phyloP scores from a whole-genome alignment of 37 sponge, comb jelly and placozoan genomes.

The Dysidea cf. avara region DNA sequence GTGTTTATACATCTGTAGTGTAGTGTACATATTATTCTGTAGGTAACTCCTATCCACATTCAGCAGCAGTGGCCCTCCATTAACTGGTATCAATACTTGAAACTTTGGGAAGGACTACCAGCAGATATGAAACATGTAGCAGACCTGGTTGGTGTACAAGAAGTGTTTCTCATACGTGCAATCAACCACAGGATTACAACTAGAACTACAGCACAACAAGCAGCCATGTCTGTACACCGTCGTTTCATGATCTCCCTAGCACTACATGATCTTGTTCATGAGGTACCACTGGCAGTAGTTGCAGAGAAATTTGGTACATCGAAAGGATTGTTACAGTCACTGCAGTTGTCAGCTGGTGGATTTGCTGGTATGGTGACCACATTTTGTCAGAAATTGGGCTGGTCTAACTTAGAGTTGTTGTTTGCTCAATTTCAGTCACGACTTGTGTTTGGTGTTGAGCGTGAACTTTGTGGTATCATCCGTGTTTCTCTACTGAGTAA shows the following conservation, averaged over 20 bases:
- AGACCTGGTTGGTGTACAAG: slow-evolving; percentile 82
- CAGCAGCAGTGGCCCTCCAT: slow-evolving; percentile 87
- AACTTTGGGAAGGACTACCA: slow-evolving; percentile 77
- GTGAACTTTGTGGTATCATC: slow-evolving; percentile 92
- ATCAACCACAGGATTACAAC: slow-evolving; percentile 56
- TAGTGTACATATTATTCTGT: slow-evolving; percentile 1
- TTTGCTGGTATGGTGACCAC: slow-evolving; percentile 98
- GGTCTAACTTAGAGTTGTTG: slow-evolving; percentile 87
- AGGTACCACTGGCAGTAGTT: slow-evolving; percentile 74
- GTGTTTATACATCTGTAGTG: no score
- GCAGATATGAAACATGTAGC: slow-evolving; percentile 84
- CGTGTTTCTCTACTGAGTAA: slow-evolving; percentile 85
- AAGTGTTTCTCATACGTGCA: slow-evolving; percentile 81
- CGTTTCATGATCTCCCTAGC: slow-evolving; percentile 92
- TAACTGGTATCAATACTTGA: slow-evolving; percentile 88
- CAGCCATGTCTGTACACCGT: slow-evolving; percentile 57
- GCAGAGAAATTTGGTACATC: slow-evolving; percentile 75
- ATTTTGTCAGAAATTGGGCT: slow-evolving; percentile 89
- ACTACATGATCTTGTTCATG: slow-evolving; percentile 88
- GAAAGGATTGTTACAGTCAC: slow-evolving; percentile 91
- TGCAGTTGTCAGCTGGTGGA: slow-evolving; percentile 89
- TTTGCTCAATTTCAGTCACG: slow-evolving; percentile 94
- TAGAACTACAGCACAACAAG: slow-evolving; percentile 52
- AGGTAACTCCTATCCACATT: slow-evolving; percentile 91
- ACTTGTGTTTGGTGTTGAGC: slow-evolving; percentile 90